phyloP scores from a whole-genome alignment of 2,888 invertebrate genomes.

The Rotaria sp. region DNA sequence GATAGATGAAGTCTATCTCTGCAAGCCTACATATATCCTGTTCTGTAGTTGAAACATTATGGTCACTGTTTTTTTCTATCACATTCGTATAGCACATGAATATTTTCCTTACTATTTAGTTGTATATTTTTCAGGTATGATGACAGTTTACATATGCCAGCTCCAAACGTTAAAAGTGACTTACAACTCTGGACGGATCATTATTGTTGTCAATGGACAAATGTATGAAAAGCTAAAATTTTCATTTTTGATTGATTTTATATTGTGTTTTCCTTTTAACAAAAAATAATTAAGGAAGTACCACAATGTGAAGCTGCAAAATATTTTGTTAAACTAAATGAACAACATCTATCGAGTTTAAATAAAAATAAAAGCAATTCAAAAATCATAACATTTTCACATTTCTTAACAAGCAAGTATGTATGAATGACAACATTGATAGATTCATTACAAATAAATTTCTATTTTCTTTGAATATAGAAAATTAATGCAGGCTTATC shows the following conservation, averaged over 20 bases:
- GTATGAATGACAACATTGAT: neutral
- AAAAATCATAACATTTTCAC: constrained; percentile 19
- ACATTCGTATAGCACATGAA: too few species aligned
- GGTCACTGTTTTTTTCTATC: too few species aligned
- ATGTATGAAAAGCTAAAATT: neutral
- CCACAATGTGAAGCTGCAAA: neutral
- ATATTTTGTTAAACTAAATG: neutral
- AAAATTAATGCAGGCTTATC: neutral
- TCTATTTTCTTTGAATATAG: neutral
- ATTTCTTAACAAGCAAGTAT: constrained; percentile 13
- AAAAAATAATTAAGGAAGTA: neutral
- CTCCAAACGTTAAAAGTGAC: neutral
- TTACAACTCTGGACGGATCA: neutral
- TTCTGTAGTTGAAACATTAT: too few species aligned
- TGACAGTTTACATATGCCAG: neutral
- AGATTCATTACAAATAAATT: neutral
- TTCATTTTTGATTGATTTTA: too few species aligned
- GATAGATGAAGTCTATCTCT: too few species aligned
- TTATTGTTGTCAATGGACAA: neutral
- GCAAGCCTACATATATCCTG: too few species aligned
- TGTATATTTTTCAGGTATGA: neutral
- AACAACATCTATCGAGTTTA: neutral
- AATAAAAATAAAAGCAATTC: neutral
- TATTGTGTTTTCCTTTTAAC: neutral
- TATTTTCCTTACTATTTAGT: too few species aligned